These are phyloP conservation scores for Australoheros scitulus DNA, from an alignment of 2,113 vertebrate genomes.

Conservation along the genomic window DNA sequence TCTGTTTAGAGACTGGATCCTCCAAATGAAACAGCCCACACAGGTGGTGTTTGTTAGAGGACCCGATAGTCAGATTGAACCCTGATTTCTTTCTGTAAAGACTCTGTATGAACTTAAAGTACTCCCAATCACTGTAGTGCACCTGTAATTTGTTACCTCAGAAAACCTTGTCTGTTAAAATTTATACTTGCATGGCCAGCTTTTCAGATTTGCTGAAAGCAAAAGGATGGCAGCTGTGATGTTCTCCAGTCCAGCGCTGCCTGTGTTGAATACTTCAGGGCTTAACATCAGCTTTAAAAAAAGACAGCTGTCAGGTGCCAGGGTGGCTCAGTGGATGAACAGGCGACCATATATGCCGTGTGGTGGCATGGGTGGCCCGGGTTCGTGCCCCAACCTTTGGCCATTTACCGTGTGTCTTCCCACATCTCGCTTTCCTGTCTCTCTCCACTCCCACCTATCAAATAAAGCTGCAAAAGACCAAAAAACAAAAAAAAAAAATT, in stretches of 20 bases:
- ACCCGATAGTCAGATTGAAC: background rate
- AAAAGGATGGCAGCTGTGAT: slow-evolving; percentile 8
- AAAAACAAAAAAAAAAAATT: background rate
- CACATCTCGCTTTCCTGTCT: too few relatives aligned
- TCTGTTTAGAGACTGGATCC: slow-evolving; percentile 1
- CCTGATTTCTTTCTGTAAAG: background rate
- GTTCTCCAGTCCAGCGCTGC: background rate
- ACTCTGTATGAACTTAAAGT: background rate
- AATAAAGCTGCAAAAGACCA: too few relatives aligned
- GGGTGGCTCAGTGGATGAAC: too few relatives aligned
- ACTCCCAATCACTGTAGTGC: background rate
- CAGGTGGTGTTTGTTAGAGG: background rate
- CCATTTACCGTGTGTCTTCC: too few relatives aligned
- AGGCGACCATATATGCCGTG: too few relatives aligned
- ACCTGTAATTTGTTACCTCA: background rate
- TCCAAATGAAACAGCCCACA: background rate
- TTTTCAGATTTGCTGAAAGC: slow-evolving; percentile 8
- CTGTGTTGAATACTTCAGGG: background rate
- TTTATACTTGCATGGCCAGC: background rate
- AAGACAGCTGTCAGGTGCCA: background rate
- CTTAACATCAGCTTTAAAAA: background rate
- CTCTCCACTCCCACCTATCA: too few relatives aligned
- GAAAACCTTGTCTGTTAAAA: background rate
- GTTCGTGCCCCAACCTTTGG: too few relatives aligned
- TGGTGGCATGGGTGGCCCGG: too few relatives aligned